Evolutionary conservation across 2,797 vertebrate genomes (phyloP), one percentile per base, ranked within the genome.

Genomic region (Sandelia bainsii): DNA sequence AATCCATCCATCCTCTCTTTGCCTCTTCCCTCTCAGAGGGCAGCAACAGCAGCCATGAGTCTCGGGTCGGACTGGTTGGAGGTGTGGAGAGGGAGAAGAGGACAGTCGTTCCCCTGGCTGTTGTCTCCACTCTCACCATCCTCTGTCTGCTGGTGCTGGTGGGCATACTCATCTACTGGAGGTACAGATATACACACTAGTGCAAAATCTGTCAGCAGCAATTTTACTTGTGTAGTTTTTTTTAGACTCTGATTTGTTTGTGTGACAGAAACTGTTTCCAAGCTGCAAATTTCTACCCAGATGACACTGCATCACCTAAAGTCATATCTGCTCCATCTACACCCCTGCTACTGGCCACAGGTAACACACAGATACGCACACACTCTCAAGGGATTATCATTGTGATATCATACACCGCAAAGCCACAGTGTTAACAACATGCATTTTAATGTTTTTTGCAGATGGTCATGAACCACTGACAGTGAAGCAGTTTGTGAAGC

Each of bases 31-130:
- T 50, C 29, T 91, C 96, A 99, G 98, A 97, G 91, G 95, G 96
- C 92, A 98, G 96, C 95, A 99, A 99, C 97, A 99, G 97, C 96
- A 99, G 98, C 93, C 97, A 97, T 54, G 97, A 98, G 88, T 98
- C 97, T 78, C 95, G 95, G 87, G 94, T 98, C 4, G 97, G 97
- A 83, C 92, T 96, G 93, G 96, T 97, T 68, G 96, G 94, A 78
- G 94, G 94, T 37, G 83, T 96, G 84, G 97, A 97, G 83, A 91
- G 92, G 79, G 96, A 97, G 89, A 95, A 93, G 94, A 95, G 97
- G 92, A 96, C 97, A 4, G 94, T 99, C 53, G 89, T 99, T 80
- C 98, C 98, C 75, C 95, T 99, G 87, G 97, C 96, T 79, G 93
- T 99, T 58, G 97, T 99, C 82, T 99, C 98, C 83, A 96, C 96